Percentiles rank a stretch among this genome's conserved stretches.
phyloP scores from a whole-genome alignment of 2,888 invertebrate species.

The Tetropium fuscum region DNA sequence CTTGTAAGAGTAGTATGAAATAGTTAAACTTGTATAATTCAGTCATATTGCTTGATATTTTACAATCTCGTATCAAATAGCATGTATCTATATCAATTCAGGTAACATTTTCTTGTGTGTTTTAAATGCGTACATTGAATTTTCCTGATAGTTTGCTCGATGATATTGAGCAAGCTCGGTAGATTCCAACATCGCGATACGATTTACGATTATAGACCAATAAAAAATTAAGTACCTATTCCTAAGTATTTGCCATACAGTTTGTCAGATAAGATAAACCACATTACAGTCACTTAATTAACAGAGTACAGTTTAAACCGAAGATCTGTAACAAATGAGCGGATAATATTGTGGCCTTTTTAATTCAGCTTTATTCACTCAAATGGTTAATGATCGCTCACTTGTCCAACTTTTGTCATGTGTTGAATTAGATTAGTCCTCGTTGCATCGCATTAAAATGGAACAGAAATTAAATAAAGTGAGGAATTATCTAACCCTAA shows the following conservation, averaged over 20 bases:
- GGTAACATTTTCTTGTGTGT: too few relatives aligned
- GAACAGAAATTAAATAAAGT: conserved; percentile 49
- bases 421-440: conserved; percentile 36
- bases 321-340: conserved; percentile 41
- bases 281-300: conserved; percentile 34
- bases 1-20: too few relatives aligned
- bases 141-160: not conserved
- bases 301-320: conserved; percentile 32
- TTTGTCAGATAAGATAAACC: conserved; percentile 36
- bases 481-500: conserved; percentile 45
- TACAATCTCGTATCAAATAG: too few relatives aligned
- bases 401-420: conserved; percentile 44
- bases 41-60: too few relatives aligned
- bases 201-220: conserved; percentile 30
- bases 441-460: conserved; percentile 42
- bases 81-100: too few relatives aligned
- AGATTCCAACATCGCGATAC: conserved; percentile 15
- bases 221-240: conserved; percentile 28
- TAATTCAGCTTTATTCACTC: conserved; percentile 56
- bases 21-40: too few relatives aligned
- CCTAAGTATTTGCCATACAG: conserved; percentile 30
- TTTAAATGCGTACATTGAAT: too few relatives aligned
- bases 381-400: conserved; percentile 59
- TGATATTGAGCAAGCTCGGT: conserved; percentile 17
- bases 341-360: conserved; percentile 52